Evolutionary conservation across 2,797 vertebrate species (phyloP).

Genomic region (Pseudotriccus pelzelni): DNA sequence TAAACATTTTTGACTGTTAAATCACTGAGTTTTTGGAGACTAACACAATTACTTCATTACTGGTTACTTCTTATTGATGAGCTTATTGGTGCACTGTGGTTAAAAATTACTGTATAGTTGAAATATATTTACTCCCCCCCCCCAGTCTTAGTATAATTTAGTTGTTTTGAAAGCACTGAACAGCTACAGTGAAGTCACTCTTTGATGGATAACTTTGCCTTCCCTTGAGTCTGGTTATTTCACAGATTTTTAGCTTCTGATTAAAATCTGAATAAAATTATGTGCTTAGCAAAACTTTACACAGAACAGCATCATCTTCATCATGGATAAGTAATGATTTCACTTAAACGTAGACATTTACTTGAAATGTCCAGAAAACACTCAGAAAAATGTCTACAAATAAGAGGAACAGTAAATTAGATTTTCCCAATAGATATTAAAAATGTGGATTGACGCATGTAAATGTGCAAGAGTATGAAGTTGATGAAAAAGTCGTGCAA

Average conservation of each 20-base stretch:
- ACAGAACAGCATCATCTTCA: not conserved
- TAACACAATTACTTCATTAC: not conserved
- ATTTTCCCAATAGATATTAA: not conserved
- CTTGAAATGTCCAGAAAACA: not conserved
- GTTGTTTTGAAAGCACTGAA: not conserved
- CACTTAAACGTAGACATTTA: not conserved
- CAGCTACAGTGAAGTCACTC: not conserved
- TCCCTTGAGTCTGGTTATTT: not conserved
- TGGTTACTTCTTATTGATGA: not conserved
- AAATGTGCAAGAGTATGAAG: not conserved
- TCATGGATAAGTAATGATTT: not conserved
- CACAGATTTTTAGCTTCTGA: not conserved
- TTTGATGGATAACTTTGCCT: not conserved
- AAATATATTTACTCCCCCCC: not conserved
- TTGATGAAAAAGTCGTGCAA: not conserved
- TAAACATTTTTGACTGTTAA: not conserved
- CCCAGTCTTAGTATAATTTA: not conserved
- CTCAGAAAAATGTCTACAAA: not conserved
- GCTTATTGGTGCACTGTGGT: not conserved
- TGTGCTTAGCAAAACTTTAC: not conserved
- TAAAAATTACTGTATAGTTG: not conserved
- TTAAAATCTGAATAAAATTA: not conserved
- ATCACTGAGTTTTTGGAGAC: not conserved
- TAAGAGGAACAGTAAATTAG: not conserved
- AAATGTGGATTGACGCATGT: not conserved